These are phyloP conservation scores for Catamblyrhynchus diadema DNA, from an alignment of 2,797 vertebrate genomes.

Conservation along the genomic window DNA sequence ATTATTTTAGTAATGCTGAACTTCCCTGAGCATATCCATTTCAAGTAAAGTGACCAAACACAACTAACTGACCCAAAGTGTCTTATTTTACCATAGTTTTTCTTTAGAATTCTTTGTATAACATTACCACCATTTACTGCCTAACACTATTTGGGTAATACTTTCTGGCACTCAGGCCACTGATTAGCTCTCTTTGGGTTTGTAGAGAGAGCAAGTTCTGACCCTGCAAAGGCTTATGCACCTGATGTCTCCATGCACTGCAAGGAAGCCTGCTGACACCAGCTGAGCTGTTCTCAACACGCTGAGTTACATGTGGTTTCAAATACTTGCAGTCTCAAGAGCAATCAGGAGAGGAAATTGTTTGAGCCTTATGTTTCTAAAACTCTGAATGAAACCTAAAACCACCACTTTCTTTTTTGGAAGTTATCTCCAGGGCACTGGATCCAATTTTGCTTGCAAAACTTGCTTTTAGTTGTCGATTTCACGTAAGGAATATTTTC, in stretches of 20 bases:
- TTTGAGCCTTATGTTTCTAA: neutral
- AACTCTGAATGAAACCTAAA: neutral
- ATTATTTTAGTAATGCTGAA: neutral
- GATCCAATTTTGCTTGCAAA: neutral
- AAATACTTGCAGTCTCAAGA: neutral
- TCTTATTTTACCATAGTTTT: neutral
- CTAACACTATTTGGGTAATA: neutral
- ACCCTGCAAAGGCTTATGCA: neutral
- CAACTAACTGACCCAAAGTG: neutral
- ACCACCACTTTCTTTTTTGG: neutral
- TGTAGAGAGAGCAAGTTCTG: neutral
- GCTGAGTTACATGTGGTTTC: neutral
- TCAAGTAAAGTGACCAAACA: neutral
- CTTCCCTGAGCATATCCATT: accelerated
- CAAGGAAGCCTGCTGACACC: neutral
- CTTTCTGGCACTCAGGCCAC: neutral
- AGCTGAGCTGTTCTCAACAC: neutral
- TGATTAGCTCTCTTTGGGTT: neutral
- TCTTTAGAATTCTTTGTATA: neutral
- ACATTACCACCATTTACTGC: neutral
- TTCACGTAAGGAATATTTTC: neutral
- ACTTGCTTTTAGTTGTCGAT: neutral
- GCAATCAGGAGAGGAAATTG: neutral
- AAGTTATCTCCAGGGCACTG: neutral
- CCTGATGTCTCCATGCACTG: neutral